phyloP scores from a whole-genome alignment of 2,888 invertebrate genomes.

The Cheilosia scutellata region DNA sequence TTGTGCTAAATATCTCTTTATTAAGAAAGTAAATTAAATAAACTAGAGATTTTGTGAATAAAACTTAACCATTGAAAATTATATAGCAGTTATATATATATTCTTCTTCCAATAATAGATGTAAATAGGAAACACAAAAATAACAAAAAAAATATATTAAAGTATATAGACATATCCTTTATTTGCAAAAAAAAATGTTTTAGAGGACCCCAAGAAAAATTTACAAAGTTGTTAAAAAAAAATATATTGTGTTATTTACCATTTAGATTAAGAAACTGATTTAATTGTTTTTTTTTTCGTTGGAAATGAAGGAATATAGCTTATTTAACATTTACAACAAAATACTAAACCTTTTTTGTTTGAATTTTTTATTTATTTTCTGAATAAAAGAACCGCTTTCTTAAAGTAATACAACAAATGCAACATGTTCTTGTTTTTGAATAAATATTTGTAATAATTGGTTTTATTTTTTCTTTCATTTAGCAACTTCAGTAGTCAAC shows the following conservation, averaged over 20 bases:
- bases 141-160: slow-evolving; percentile 20
- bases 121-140: slow-evolving; percentile 55
- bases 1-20: slow-evolving; percentile 34
- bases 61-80: slow-evolving; percentile 61
- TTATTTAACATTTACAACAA: slow-evolving; percentile 52
- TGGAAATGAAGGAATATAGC: slow-evolving; percentile 41
- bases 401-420: slow-evolving; percentile 35
- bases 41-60: slow-evolving; percentile 70
- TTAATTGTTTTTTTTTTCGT: slow-evolving; percentile 4
- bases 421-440: slow-evolving; percentile 4
- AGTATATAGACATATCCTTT: slow-evolving; percentile 10
- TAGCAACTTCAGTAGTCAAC: background rate
- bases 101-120: slow-evolving; percentile 28
- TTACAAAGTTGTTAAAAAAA: slow-evolving; percentile 72
- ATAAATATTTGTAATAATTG: slow-evolving; percentile 4
- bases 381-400: slow-evolving; percentile 38
- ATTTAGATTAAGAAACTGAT: slow-evolving; percentile 33
- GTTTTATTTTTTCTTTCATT: background rate
- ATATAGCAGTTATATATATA: slow-evolving; percentile 5
- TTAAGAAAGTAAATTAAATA: slow-evolving; percentile 36
- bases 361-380: slow-evolving; percentile 52
- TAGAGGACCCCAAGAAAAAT: slow-evolving; percentile 71
- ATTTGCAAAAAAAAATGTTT: slow-evolving; percentile 25
- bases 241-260: slow-evolving; percentile 69
- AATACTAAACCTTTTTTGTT: slow-evolving; percentile 66